Conservation (phyloP, 1,140 invertebrate species). For the Campoletis sonorensis region DNA sequence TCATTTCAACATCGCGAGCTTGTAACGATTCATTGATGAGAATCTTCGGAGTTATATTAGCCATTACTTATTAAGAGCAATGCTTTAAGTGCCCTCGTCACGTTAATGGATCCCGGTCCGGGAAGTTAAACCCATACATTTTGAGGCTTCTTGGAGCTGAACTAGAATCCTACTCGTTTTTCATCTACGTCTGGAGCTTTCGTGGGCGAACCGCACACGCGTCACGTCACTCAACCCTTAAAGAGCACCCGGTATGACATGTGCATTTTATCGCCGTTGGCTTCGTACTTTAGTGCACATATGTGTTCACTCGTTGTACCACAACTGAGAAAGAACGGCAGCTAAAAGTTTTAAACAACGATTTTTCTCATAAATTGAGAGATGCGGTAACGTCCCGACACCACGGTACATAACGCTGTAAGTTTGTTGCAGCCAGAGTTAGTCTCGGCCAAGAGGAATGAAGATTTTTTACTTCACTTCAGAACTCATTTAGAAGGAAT, state of each 20-base stretch:
- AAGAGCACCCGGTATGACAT: slow-evolving; percentile 32
- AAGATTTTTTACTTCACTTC: too few relatives aligned
- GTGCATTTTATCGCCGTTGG: slow-evolving; percentile 50
- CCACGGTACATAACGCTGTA: background rate
- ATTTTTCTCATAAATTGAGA: slow-evolving; percentile 31
- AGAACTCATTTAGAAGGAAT: too few relatives aligned
- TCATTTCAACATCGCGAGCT: background rate
- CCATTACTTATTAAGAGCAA: background rate
- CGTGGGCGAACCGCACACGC: slow-evolving; percentile 1
- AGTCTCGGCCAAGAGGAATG: too few relatives aligned
- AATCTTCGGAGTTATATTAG: slow-evolving; percentile 12
- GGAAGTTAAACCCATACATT: slow-evolving; percentile 29
- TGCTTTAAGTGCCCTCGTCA: slow-evolving; percentile 44
- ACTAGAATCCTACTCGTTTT: slow-evolving; percentile 23
- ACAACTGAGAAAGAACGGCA: background rate
- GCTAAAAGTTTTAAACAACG: slow-evolving; percentile 12
- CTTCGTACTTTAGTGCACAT: slow-evolving; percentile 38
- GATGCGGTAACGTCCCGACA: background rate
- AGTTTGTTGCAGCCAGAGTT: too few relatives aligned
- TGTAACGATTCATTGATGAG: background rate
- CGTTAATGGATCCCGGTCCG: slow-evolving; percentile 34
- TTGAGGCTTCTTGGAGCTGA: background rate
- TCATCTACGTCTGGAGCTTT: slow-evolving; percentile 12
- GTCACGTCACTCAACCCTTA: slow-evolving; percentile 33
- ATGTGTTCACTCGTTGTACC: slow-evolving; percentile 4